Conservation (phyloP, 1,140 invertebrate genomes). For the Drosophila pachea region DNA sequence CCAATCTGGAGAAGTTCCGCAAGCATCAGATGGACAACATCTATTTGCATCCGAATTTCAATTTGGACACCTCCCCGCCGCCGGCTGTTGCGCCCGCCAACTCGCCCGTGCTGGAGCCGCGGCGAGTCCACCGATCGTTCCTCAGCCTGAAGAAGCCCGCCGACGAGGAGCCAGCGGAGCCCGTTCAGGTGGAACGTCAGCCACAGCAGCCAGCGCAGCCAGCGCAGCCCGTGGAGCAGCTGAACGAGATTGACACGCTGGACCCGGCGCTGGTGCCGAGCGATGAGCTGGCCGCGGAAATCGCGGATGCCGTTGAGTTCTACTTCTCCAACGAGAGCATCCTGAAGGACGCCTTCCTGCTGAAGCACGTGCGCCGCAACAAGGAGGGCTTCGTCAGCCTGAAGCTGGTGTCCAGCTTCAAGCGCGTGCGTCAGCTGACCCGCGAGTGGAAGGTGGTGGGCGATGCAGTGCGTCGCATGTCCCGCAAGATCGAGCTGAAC, state of each 20-base stretch:
- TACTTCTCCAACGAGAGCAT: slow-evolving; percentile 97
- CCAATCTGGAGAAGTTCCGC: slow-evolving; percentile 69
- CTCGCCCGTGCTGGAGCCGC: slow-evolving; percentile 57
- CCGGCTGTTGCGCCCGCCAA: slow-evolving; percentile 62
- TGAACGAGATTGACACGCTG: slow-evolving; percentile 68
- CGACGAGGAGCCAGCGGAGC: slow-evolving; percentile 22
- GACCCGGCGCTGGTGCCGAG: slow-evolving; percentile 80
- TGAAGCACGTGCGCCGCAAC: slow-evolving; percentile 96
- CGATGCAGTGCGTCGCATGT: slow-evolving; percentile 86
- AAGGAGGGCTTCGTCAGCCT: slow-evolving; percentile 96
- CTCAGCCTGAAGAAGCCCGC: slow-evolving; percentile 58
- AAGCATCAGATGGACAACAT: slow-evolving; percentile 76
- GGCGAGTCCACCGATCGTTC: slow-evolving; percentile 67
- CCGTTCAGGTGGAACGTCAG: not conserved
- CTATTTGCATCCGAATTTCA: slow-evolving; percentile 74
- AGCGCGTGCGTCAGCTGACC: slow-evolving; percentile 94
- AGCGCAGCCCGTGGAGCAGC: slow-evolving; percentile 4
- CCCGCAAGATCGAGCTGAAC: slow-evolving; percentile 92
- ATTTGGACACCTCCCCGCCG: slow-evolving; percentile 57
- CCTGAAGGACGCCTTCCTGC: slow-evolving; percentile 94
- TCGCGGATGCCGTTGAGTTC: slow-evolving; percentile 92
- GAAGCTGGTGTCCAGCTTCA: slow-evolving; percentile 95
- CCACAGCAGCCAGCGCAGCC: not conserved
- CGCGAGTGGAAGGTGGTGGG: slow-evolving; percentile 96
- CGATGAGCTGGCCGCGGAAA: slow-evolving; percentile 87